A percentile compares a stretch with the other conserved stretches of the same genome.
These are phyloP conservation scores for Spilosoma lubricipeda DNA, from an alignment of 2,888 invertebrate species.

Conservation along the genomic window DNA sequence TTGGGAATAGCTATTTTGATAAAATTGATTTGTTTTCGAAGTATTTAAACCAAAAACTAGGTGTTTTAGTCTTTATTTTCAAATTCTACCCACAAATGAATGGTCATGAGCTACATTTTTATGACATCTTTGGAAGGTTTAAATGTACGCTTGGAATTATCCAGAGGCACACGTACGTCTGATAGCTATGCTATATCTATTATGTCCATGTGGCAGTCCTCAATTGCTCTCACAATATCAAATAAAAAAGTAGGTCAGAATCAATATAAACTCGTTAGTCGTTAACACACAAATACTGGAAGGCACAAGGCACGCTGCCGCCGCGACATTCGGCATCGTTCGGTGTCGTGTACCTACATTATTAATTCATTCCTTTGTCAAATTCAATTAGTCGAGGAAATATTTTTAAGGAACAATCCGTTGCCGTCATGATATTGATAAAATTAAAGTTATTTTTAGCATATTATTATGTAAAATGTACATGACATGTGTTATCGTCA, in stretches of 20 bases:
- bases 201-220: background rate
- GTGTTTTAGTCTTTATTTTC: no score
- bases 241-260: constrained; percentile 31
- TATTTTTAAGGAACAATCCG: background rate
- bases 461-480: no score
- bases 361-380: background rate
- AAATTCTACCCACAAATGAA: no score
- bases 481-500: no score
- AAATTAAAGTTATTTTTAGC: background rate
- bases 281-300: constrained; percentile 16
- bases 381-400: background rate
- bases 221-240: constrained; percentile 1
- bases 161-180: no score
- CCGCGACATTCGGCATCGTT: background rate
- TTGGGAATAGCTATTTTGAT: no score
- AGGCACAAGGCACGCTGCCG: background rate
- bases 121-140: background rate
- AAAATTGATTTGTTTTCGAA: no score
- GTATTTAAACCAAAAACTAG: no score
- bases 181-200: no score
- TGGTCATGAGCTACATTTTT: background rate
- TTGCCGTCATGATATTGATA: background rate
- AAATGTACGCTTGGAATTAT: background rate
- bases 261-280: constrained; percentile 29
- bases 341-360: background rate